Evolutionary conservation across 2,888 invertebrate genomes (phyloP).

Genomic region (Onthophagus sagittarius): DNA sequence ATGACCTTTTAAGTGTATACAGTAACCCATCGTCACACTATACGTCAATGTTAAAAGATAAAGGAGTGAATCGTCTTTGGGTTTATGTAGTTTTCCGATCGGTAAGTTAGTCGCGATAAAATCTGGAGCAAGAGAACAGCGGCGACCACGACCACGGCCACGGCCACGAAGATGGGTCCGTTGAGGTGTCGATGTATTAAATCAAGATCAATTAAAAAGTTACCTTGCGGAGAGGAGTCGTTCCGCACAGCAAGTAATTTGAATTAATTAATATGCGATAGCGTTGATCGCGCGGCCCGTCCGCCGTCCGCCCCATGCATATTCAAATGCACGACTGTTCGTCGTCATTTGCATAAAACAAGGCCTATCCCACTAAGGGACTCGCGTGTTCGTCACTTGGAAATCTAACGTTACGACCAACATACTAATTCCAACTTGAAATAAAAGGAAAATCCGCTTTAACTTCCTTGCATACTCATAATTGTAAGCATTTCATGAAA

Average conservation of each 20-base stretch:
- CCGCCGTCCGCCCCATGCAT: conserved; percentile 35
- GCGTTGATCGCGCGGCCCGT: conserved; percentile 32
- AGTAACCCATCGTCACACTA: neutral
- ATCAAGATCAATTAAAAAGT: conserved; percentile 38
- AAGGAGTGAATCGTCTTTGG: neutral
- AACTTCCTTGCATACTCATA: neutral
- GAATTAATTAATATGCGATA: conserved; percentile 37
- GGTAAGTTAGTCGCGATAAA: conserved; percentile 12
- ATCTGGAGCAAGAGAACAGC: conserved; percentile 16
- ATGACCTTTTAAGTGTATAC: neutral
- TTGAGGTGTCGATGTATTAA: conserved; percentile 35
- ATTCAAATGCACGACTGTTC: conserved; percentile 39
- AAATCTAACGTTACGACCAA: conserved; percentile 1
- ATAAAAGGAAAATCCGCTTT: neutral
- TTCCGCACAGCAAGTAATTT: conserved; percentile 34
- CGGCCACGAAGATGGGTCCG: conserved; percentile 7
- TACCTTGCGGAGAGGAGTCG: conserved; percentile 12
- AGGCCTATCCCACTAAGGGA: conserved; percentile 27
- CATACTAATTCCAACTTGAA: neutral
- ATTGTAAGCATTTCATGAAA: no score
- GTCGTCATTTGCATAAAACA: conserved; percentile 39
- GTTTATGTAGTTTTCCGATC: neutral
- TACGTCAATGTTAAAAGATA: no score
- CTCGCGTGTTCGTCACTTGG: conserved; percentile 8
- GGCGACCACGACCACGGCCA: conserved; percentile 10